phyloP scores from a whole-genome alignment of 2,113 vertebrate species.

The Burhinus bistriatus region DNA sequence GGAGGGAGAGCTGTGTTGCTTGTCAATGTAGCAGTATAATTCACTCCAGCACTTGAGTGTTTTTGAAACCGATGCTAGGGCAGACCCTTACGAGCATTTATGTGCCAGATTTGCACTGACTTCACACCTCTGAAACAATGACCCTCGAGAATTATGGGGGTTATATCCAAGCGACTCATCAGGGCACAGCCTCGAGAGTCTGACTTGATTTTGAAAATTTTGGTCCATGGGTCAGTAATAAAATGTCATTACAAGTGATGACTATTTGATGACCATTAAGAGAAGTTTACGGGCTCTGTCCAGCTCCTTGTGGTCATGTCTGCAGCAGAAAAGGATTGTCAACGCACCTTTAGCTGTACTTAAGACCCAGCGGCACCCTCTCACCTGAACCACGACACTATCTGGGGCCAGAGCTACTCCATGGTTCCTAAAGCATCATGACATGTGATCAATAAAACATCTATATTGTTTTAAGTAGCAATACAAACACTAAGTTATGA shows the following conservation, averaged over 20 bases:
- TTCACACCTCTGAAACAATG: not conserved
- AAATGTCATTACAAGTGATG: not conserved
- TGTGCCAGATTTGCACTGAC: not conserved
- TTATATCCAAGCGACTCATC: not conserved
- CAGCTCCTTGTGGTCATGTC: not conserved
- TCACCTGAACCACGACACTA: not conserved
- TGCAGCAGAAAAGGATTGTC: not conserved
- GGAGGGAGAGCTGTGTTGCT: not conserved
- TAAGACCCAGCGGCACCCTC: not conserved
- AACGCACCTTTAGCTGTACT: not conserved
- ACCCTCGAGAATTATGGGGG: not conserved
- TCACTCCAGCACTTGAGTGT: not conserved
- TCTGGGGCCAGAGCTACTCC: not conserved
- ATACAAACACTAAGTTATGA: not conserved
- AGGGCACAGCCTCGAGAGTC: not conserved
- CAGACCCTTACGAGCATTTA: not conserved
- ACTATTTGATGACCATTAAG: not conserved
- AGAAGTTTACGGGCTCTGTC: not conserved
- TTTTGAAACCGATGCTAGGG: accelerated
- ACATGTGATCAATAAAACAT: not conserved
- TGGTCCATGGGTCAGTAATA: not conserved
- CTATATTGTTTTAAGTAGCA: not conserved
- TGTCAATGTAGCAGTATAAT: not conserved
- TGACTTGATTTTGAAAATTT: not conserved
- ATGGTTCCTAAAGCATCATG: not conserved